These are phyloP conservation scores for Limnephilus lunatus DNA, from an alignment of 2,888 invertebrate species.

Conservation along the genomic window DNA sequence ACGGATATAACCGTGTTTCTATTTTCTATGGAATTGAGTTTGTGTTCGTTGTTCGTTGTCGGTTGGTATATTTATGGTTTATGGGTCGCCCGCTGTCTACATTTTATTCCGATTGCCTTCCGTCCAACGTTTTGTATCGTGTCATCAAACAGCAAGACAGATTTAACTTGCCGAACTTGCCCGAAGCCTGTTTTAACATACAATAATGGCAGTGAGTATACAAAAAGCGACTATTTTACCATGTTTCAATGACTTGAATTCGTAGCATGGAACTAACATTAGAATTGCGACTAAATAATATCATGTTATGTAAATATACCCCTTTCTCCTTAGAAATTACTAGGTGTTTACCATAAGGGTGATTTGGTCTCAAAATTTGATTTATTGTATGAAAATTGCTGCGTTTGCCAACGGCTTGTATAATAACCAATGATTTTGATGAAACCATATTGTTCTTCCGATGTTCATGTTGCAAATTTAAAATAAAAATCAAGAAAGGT, in stretches of 20 bases:
- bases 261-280: background rate
- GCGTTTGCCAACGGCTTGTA: background rate
- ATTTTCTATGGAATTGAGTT: background rate
- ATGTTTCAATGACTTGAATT: background rate
- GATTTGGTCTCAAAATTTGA: background rate
- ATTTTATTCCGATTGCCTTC: background rate
- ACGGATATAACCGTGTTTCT: background rate
- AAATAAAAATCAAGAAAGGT: background rate
- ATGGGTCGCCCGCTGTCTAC: background rate
- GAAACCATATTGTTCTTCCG: background rate
- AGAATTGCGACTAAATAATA: background rate
- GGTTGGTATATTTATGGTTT: too few species aligned
- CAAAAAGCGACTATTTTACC: background rate
- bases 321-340: background rate
- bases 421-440: background rate
- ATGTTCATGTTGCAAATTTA: background rate
- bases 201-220: slow-evolving; percentile 35
- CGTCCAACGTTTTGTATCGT: slow-evolving; percentile 2
- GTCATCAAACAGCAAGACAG: background rate
- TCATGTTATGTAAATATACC: slow-evolving; percentile 25
- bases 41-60: background rate
- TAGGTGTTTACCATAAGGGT: background rate
- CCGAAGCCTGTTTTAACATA: background rate
- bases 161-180: slow-evolving; percentile 8
- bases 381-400: background rate